Conservation (phyloP, 2,888 invertebrate species). For the Drosophila nr. perissopoda region DNA sequence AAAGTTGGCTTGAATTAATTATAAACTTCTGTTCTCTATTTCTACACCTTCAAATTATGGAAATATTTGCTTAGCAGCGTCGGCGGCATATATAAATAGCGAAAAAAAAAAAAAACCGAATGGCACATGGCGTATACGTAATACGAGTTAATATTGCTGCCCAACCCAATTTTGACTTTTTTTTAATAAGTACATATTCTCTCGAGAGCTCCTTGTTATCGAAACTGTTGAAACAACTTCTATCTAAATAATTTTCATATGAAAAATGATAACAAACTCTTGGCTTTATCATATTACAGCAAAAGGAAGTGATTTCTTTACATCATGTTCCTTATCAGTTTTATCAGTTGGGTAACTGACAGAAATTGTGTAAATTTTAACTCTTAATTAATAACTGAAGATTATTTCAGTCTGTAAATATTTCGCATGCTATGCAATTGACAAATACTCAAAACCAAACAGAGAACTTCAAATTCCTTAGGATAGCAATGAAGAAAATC, state of each 20-base stretch:
- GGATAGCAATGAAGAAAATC: conserved; percentile 1
- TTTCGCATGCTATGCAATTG: neutral
- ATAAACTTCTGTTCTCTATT: conserved; percentile 19
- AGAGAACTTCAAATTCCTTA: conserved; percentile 23
- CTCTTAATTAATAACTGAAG: neutral
- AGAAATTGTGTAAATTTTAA: conserved; percentile 17
- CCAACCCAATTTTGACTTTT: neutral
- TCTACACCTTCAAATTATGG: conserved; percentile 50
- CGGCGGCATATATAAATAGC: conserved; percentile 34
- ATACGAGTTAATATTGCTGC: conserved; percentile 8
- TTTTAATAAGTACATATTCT: neutral
- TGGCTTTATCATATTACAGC: conserved; percentile 45
- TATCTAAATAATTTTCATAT: conserved; percentile 32
- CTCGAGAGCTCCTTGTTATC: conserved; percentile 14
- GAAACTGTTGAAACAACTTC: conserved; percentile 17
- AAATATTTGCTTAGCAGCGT: conserved; percentile 41
- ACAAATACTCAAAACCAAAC: conserved; percentile 26
- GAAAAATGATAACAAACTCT: conserved; percentile 30
- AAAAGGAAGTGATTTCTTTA: conserved; percentile 47
- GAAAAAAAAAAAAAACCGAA: neutral
- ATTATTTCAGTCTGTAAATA: neutral
- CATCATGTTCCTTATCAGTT: conserved; percentile 42
- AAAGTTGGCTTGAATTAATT: conserved; percentile 51
- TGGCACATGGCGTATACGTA: conserved; percentile 18
- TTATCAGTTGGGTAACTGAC: conserved; percentile 52